Conservation (phyloP, 2,888 invertebrate species). For the Lasioglossum zephyrum region DNA sequence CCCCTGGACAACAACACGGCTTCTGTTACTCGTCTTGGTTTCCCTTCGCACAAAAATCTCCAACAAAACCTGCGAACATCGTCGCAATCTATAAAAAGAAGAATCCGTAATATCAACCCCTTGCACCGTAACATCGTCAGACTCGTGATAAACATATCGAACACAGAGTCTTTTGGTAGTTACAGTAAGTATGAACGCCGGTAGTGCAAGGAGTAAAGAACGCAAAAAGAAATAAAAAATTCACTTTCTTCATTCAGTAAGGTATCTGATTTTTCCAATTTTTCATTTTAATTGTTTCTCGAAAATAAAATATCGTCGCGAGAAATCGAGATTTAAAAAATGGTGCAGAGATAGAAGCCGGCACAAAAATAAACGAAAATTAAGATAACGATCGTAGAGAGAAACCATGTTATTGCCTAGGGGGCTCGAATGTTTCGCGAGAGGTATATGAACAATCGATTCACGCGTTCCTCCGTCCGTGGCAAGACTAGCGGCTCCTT, state of each 20-base stretch:
- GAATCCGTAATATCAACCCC: not conserved
- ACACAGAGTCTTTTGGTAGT: too few species aligned
- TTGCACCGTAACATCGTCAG: too few species aligned
- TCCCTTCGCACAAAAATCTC: not conserved
- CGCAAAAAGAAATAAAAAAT: not conserved
- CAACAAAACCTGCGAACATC: not conserved
- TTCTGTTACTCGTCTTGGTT: not conserved
- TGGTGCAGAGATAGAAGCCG: not conserved
- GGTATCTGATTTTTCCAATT: not conserved
- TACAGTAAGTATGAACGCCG: not conserved
- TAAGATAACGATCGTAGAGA: too few species aligned
- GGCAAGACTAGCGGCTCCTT: constrained; percentile 65
- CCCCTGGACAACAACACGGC: not conserved
- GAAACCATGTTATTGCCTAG: not conserved
- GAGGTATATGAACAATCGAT: constrained; percentile 13
- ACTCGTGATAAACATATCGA: too few species aligned
- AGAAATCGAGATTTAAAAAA: not conserved
- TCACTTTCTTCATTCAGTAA: not conserved
- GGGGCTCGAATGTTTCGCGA: not conserved
- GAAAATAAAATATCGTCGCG: not conserved
- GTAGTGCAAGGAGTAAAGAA: not conserved
- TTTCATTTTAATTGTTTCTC: not conserved
- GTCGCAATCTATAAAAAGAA: not conserved
- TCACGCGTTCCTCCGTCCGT: constrained; percentile 59
- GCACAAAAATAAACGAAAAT: not conserved